A percentile compares a stretch with the other conserved stretches of the same genome.
Evolutionary conservation across 2,113 vertebrate species (phyloP).

Genomic region (Sylvietta virens): DNA sequence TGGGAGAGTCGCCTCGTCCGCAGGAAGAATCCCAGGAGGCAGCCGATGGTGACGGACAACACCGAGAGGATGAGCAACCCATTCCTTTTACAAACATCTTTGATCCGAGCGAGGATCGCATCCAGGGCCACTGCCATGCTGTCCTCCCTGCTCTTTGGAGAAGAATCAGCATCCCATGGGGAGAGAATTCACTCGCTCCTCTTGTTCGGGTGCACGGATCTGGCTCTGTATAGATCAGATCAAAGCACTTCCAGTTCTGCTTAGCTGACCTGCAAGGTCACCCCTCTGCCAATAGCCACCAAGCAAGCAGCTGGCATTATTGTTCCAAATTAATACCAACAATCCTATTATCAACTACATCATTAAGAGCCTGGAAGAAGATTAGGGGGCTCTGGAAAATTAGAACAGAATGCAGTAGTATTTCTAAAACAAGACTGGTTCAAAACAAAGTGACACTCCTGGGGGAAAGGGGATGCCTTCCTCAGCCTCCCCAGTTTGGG

Average conservation of each 20-base stretch:
- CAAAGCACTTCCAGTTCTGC: slow-evolving; percentile 70
- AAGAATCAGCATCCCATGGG: slow-evolving; percentile 78
- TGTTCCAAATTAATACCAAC: slow-evolving; percentile 86
- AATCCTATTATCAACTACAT: slow-evolving; percentile 93
- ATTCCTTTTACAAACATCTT: slow-evolving; percentile 91
- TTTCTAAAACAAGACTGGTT: slow-evolving; percentile 55
- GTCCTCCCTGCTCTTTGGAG: slow-evolving; percentile 43
- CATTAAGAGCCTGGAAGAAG: slow-evolving; percentile 86
- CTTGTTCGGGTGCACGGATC: slow-evolving; percentile 25
- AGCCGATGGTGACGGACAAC: slow-evolving; percentile 92
- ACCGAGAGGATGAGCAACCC: slow-evolving; percentile 95
- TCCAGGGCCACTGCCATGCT: slow-evolving; percentile 82
- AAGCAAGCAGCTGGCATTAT: slow-evolving; percentile 82
- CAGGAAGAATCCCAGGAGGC: slow-evolving; percentile 94
- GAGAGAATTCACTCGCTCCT: slow-evolving; percentile 19
- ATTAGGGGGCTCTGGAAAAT: slow-evolving; percentile 93
- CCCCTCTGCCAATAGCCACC: slow-evolving; percentile 74
- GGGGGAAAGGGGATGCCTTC: background rate
- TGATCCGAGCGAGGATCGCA: slow-evolving; percentile 82
- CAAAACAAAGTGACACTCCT: slow-evolving; percentile 16
- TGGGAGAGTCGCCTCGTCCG: slow-evolving; percentile 88
- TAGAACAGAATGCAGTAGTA: slow-evolving; percentile 76
- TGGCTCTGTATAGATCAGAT: slow-evolving; percentile 71
- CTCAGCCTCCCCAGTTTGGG: background rate
- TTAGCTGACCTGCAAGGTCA: slow-evolving; percentile 66